These are phyloP conservation scores for Zalophus californianus DNA, from an alignment of 2,797 vertebrate genomes.

Conservation along the genomic window DNA sequence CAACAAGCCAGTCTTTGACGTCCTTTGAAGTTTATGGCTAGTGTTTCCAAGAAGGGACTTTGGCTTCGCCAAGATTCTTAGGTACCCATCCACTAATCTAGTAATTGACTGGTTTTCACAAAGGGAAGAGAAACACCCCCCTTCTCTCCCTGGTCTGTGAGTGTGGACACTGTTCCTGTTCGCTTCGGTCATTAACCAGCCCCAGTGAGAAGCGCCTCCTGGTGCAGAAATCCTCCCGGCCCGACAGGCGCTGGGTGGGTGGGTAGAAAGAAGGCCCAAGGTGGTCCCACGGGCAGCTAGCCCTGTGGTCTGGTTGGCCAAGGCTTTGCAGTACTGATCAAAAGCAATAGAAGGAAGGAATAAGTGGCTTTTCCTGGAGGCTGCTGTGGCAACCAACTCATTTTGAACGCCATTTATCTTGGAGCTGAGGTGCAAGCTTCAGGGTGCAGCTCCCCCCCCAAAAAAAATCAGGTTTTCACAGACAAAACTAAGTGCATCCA, in stretches of 20 bases:
- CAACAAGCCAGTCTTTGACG: conserved; percentile 25
- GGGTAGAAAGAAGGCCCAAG: not conserved
- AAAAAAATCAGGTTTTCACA: not conserved
- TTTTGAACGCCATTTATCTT: not conserved
- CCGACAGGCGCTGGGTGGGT: not conserved
- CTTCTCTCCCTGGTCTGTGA: not conserved
- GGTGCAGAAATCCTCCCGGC: not conserved
- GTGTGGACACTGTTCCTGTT: not conserved
- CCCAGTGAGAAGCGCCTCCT: not conserved
- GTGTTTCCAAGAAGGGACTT: conserved; percentile 56
- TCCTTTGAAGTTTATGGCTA: conserved; percentile 60
- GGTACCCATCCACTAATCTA: not conserved
- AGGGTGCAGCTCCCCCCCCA: too few relatives aligned
- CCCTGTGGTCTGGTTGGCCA: not conserved
- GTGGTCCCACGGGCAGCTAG: not conserved
- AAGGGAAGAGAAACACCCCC: not conserved
- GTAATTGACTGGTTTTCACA: not conserved
- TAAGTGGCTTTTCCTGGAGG: not conserved
- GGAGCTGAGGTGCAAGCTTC: too few relatives aligned
- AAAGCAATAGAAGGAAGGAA: not conserved
- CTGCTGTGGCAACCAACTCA: not conserved
- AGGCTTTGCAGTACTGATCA: not conserved
- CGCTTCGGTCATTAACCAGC: not conserved
- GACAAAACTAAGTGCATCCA: not conserved
- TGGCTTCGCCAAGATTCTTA: not conserved